These are phyloP conservation scores for Hirudo medicinalis DNA, from an alignment of 1,140 invertebrate species.

Conservation along the genomic window DNA sequence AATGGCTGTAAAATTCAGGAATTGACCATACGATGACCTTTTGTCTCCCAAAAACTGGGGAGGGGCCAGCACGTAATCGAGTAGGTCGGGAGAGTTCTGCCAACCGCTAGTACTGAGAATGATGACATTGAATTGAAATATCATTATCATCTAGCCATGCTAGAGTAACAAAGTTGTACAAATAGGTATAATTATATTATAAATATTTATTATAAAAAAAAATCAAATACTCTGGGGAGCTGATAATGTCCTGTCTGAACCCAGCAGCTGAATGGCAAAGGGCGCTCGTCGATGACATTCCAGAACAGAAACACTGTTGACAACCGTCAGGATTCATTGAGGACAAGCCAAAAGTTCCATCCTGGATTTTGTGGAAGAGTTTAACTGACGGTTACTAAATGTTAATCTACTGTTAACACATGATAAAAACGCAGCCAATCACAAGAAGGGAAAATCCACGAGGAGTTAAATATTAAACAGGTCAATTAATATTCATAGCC, in stretches of 20 bases:
- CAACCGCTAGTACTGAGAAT: no score
- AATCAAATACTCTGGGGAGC: not conserved
- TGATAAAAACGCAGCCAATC: not conserved
- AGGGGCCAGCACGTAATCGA: not conserved
- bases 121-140: no score
- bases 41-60: not conserved
- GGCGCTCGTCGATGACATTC: slow-evolving; percentile 23
- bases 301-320: slow-evolving; percentile 44
- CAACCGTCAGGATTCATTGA: slow-evolving; percentile 68
- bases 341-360: slow-evolving; percentile 61
- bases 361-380: not conserved
- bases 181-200: no score
- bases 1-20: not conserved
- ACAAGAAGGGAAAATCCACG: not conserved
- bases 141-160: no score
- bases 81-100: not conserved
- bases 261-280: slow-evolving; percentile 48
- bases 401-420: not conserved
- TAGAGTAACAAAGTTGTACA: no score
- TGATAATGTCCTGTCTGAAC: slow-evolving; percentile 36
- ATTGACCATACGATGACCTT: not conserved
- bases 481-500: not conserved
- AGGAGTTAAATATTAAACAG: not conserved
- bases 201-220: no score
- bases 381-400: not conserved